phyloP scores from a whole-genome alignment of 2,113 vertebrate species.

The Ageneiosus marmoratus region DNA sequence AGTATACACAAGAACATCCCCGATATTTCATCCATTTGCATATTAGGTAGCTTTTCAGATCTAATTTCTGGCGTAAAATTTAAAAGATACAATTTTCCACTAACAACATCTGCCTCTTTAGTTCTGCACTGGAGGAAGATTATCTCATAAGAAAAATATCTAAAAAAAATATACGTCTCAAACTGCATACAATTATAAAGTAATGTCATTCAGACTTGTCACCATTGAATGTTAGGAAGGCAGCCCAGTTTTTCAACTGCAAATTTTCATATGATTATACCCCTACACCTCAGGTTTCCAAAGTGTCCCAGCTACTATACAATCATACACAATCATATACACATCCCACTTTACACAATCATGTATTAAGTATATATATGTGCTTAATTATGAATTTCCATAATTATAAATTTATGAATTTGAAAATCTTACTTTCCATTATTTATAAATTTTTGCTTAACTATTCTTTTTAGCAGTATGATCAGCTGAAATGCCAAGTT shows the following conservation, averaged over 20 bases:
- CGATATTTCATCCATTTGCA: not conserved
- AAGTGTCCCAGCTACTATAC: not conserved
- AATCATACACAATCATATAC: not conserved
- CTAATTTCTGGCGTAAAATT: not conserved
- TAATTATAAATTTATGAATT: too few species aligned
- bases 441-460: not conserved
- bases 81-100: not conserved
- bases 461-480: not conserved
- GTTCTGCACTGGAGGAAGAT: not conserved
- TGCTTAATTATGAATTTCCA: not conserved
- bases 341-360: not conserved
- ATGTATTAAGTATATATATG: not conserved
- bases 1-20: not conserved
- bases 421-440: not conserved
- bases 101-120: not conserved
- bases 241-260: not conserved
- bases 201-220: not conserved
- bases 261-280: not conserved
- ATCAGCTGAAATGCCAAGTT: not conserved
- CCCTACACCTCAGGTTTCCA: not conserved
- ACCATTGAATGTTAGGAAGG: not conserved
- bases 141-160: not conserved
- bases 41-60: not conserved
- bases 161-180: not conserved
- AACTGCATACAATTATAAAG: not conserved